These are phyloP conservation scores for Sylvietta virens DNA, from an alignment of 2,113 vertebrate species.

Conservation along the genomic window DNA sequence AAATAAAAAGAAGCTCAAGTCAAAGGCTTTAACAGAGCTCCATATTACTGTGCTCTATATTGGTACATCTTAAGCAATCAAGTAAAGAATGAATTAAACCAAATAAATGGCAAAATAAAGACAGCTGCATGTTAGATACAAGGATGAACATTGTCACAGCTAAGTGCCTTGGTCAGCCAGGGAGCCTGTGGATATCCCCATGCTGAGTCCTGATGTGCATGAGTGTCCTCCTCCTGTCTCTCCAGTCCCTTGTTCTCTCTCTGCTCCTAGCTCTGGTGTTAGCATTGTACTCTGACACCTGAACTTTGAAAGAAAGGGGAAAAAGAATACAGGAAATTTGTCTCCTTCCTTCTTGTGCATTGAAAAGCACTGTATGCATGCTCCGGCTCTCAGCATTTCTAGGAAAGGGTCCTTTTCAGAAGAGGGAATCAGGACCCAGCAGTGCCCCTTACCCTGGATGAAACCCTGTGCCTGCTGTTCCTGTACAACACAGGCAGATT, in stretches of 20 bases:
- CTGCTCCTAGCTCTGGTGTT: not conserved
- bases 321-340: not conserved
- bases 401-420: not conserved
- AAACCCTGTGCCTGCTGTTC: not conserved
- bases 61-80: not conserved
- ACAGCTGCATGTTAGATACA: not conserved
- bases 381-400: not conserved
- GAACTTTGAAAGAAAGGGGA: not conserved
- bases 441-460: not conserved
- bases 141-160: not conserved
- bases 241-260: not conserved
- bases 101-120: not conserved
- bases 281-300: not conserved
- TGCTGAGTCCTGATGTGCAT: not conserved
- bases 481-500: not conserved
- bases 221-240: not conserved
- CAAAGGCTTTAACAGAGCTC: not conserved
- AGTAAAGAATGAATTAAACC: not conserved
- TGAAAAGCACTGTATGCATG: not conserved
- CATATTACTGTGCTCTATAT: not conserved
- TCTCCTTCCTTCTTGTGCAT: not conserved
- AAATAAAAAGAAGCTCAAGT: not conserved
- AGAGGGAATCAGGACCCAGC: not conserved
- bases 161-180: not conserved
- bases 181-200: not conserved